Conservation (phyloP, 2,113 vertebrate genomes). For the Peromyscus polionotus region DNA sequence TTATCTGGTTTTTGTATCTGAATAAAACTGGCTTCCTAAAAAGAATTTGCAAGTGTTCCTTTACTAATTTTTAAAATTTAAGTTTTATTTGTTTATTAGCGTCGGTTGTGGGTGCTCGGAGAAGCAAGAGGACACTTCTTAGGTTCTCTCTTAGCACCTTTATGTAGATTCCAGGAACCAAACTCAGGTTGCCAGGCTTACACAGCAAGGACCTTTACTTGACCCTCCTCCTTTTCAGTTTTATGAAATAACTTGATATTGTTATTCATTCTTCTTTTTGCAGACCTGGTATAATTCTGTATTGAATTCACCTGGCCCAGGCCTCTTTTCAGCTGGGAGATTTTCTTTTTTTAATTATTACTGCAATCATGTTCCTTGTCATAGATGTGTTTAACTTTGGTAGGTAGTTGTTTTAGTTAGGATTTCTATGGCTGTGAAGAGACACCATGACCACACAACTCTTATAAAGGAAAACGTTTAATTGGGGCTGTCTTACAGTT, state of each 20-base stretch:
- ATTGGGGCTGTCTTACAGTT: too few relatives aligned
- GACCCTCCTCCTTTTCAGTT: neutral
- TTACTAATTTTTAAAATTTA: neutral
- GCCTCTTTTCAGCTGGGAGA: neutral
- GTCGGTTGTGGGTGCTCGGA: neutral
- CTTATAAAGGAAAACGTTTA: too few relatives aligned
- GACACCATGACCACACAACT: too few relatives aligned
- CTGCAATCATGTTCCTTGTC: neutral
- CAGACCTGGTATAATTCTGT: neutral
- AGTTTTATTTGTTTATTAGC: neutral
- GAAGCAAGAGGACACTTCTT: neutral
- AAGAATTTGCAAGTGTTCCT: neutral
- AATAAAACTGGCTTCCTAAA: neutral
- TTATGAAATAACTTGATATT: neutral
- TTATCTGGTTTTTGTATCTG: neutral
- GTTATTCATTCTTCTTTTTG: neutral
- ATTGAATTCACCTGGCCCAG: neutral
- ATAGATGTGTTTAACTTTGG: neutral
- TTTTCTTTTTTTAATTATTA: neutral
- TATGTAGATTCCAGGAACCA: neutral
- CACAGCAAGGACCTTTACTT: neutral
- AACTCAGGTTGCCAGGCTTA: neutral
- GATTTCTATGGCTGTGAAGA: too few relatives aligned
- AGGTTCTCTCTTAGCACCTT: neutral
- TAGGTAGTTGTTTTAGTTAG: too few relatives aligned